Base-by-base conservation (phyloP, 2,888 invertebrate genomes). In the Polyommatus iphigenia region DNA sequence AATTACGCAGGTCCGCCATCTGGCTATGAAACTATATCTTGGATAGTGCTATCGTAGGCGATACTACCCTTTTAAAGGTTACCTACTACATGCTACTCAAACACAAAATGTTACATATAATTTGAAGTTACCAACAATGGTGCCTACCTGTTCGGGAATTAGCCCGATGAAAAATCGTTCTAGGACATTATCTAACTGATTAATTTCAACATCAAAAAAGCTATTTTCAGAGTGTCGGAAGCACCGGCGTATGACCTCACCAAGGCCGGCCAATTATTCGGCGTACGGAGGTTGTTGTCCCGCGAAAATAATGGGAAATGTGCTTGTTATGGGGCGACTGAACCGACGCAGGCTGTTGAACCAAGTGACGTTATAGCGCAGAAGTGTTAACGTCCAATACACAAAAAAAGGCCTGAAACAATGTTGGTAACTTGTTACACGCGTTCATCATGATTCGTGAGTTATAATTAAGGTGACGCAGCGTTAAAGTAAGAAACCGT, bases 241-340 rank as follows among this genome's bases (percentile, higher is more conserved):
- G 29, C 75, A 7, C 32, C 57, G 41, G 78, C 59, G 29, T 76
- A 78, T 86, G 89, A 89, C 88, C 88, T 82, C 83, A 13, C 77
- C 87, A 90, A 90, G 91, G 90, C 86, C 86, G 84, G 78, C 71
- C 78, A 62, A 78, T 78, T 73, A 46, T 78, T 76, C 62, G 78
- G 79, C 78, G 77, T 77, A 78, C 77, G 87, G 80, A 83, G 71
- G 78, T 76, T 71, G 78, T 77, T 73, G 78, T 73, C 78, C 50
- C 62, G 78, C 79, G 77, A 80, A 83, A 85, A 87, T 89, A 88
- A 89, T 88, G 83, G 85, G 83, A 78, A 75, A 75, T 50, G 84
- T 87, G 87, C 88, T 88, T 88, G 87, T 85, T 86, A 83, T 84
- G 83, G 78, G 78, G 76, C 71, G 79, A 86, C 82, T 83, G 83